Evolutionary conservation across 2,797 vertebrate genomes (phyloP).

Genomic region (Craterocephalus amniculus): DNA sequence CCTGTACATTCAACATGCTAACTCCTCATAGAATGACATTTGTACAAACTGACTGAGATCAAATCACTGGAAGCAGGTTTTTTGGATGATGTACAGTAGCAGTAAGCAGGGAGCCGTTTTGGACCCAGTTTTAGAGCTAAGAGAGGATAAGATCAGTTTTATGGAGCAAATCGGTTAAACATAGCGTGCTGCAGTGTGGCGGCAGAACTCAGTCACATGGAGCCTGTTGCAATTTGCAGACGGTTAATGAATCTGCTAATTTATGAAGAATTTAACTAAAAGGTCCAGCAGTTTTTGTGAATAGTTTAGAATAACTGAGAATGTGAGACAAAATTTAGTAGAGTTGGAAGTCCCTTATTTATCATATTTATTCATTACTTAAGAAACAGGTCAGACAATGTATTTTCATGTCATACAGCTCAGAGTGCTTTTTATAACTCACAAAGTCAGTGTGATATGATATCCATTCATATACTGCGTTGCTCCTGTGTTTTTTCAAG

Average conservation of each 20-base stretch:
- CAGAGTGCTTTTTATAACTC: conserved; percentile 15
- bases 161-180: not conserved
- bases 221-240: not conserved
- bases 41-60: not conserved
- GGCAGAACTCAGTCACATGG: conserved; percentile 6
- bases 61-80: not conserved
- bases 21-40: too few species aligned
- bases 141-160: not conserved
- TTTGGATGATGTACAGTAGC: not conserved
- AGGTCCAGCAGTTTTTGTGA: not conserved
- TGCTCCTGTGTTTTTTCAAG: conserved; percentile 20
- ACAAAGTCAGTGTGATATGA: not conserved
- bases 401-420: conserved; percentile 22
- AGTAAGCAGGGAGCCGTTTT: not conserved
- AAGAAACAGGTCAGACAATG: conserved; percentile 30
- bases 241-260: conserved; percentile 17
- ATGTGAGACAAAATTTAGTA: conserved; percentile 18
- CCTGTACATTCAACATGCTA: not conserved
- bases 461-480: conserved; percentile 12
- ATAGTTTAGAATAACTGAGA: conserved; percentile 19
- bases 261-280: conserved; percentile 13
- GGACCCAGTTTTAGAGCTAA: not conserved
- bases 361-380: conserved; percentile 31
- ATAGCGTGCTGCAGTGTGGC: not conserved
- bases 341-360: conserved; percentile 21